Base-by-base conservation (phyloP, 2,797 vertebrate genomes). In the Acrossocheilus wenchowensis region DNA sequence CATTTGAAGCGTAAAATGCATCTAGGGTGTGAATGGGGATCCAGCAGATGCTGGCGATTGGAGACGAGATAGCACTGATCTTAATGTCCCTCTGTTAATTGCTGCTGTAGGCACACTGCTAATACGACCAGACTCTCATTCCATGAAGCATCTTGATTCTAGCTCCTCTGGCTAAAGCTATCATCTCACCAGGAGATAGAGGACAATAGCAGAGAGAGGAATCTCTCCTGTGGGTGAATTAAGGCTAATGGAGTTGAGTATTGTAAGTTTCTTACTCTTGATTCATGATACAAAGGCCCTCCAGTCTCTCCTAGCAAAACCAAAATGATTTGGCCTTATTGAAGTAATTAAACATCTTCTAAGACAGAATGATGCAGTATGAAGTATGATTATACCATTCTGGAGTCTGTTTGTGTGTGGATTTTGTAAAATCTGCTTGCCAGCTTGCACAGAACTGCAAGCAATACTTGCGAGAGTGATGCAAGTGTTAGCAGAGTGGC, bases 31-130 rank as follows among this genome's bases (percentile, higher is more conserved):
- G 52, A 54, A 39, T 21, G 45, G 75, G 57, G 86, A 90, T 87
- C 88, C 91, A 84, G 84, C 78, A 90, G 86, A 90, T 83, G 89
- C 62, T 88, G 39, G 73, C 93, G 91, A 93, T 92, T 84, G 52
- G 87, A 89, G 90, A 91, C 88, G 90, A 66, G 86, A 92, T 89
- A 86, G 89, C 87, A 78, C 91, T 90, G 89, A 91, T 91, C 88
- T 87, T 75, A 85, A 89, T 91, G 93, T 92, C 91, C 86, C 90
- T 93, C 89, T 91, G 90, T 89, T 93, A 93, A 94, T 94, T 92
- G 91, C 90, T 92, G 92, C 91, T 92, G 52, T 60, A 92, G 90
- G 92, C 90, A 43, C 54, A 60, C 41, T 36, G 69, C 77, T 85
- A 85, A 80, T 71, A 52, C 26, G 3, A n/a, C 34, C 39, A 26